Base-by-base conservation (phyloP, 2,113 vertebrate genomes). In the Ornithorhynchus anatinus region DNA sequence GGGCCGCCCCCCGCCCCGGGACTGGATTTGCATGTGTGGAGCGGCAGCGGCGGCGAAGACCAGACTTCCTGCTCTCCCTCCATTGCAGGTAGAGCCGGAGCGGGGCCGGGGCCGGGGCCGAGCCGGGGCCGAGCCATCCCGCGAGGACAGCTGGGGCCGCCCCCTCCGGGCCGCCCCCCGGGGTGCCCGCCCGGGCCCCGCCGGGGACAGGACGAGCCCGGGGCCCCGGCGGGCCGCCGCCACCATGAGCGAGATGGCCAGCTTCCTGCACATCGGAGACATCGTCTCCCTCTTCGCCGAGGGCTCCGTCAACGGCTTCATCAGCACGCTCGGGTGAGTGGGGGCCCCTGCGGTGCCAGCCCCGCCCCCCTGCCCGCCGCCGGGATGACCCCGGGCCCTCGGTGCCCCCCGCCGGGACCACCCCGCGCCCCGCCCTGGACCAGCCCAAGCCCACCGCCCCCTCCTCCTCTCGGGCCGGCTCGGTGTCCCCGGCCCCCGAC, bases 201-300 rank as follows among this genome's bases (percentile, higher is more conserved):
- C 43, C 50, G 79, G n/a, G n/a, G n/a, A n/a, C 47, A 37, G n/a
- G 81, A 20, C 64, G 33, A 51, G 63, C 35, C 38, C 44, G 2
- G 59, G 52, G 29, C 47, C 57, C 68, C 39, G 10, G 32, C 43
- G 45, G 59, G 40, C 9, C 36, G 36, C 16, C 14, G 73, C 60
- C 75, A 74, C 65, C 85, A 94, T 94, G 97, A 97, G 94, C 71
- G 97, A 99, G 86, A 97, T 98, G 96, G 98, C 97, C 73, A 99
- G 97, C 87, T 99, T 99, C 87, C 90, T 99, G 37, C 97, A 99
- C 89, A 94, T 98, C 51, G 97, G 97, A 88, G 97, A 99, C 90
- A 98, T 99, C 81, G 97, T 98, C 76, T 99, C 97, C 90, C 91
- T 99, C 48, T 99, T 98, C 58, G 97, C 97, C 40, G 97, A 99